These are phyloP conservation scores for Drosophila anomalata DNA, from an alignment of 2,888 invertebrate genomes.

Conservation along the genomic window DNA sequence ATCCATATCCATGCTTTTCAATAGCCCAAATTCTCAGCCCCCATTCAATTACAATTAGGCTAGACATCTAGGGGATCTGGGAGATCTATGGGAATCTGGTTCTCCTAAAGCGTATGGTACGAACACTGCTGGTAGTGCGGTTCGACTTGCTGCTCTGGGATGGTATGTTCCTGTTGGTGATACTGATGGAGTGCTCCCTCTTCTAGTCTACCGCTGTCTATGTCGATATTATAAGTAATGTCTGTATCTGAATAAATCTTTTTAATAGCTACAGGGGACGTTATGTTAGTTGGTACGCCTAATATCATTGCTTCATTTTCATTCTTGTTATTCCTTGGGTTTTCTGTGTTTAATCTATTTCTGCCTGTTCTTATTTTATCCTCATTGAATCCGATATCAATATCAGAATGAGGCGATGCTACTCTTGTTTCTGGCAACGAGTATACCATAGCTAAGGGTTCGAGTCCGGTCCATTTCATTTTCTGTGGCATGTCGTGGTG, in stretches of 20 bases:
- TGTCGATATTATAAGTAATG: slow-evolving; percentile 59
- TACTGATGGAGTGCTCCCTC: slow-evolving; percentile 14
- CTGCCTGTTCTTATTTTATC: slow-evolving; percentile 4
- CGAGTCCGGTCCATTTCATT: slow-evolving; percentile 18
- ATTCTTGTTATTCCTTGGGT: slow-evolving; percentile 42
- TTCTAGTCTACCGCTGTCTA: slow-evolving; percentile 14
- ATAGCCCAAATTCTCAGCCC: not conserved
- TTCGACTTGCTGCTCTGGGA: slow-evolving; percentile 11
- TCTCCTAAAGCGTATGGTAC: slow-evolving; percentile 58
- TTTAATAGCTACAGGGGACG: slow-evolving; percentile 70
- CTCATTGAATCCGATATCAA: slow-evolving; percentile 35
- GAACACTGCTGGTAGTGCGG: slow-evolving; percentile 53
- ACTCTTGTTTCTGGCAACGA: slow-evolving; percentile 64
- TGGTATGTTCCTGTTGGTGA: slow-evolving; percentile 11
- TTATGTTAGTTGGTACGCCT: slow-evolving; percentile 57
- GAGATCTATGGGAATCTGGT: slow-evolving; percentile 31
- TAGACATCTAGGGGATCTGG: not conserved
- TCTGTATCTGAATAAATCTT: slow-evolving; percentile 79
- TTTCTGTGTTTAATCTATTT: slow-evolving; percentile 30
- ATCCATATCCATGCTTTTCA: not conserved
- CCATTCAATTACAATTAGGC: no score
- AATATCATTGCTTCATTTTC: slow-evolving; percentile 61
- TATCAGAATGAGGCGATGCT: slow-evolving; percentile 60
- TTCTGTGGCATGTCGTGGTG: slow-evolving; percentile 25
- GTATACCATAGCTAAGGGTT: slow-evolving; percentile 35